These are phyloP conservation scores for Enteromius treurensis DNA, from an alignment of 2,797 vertebrate species.

Conservation along the genomic window DNA sequence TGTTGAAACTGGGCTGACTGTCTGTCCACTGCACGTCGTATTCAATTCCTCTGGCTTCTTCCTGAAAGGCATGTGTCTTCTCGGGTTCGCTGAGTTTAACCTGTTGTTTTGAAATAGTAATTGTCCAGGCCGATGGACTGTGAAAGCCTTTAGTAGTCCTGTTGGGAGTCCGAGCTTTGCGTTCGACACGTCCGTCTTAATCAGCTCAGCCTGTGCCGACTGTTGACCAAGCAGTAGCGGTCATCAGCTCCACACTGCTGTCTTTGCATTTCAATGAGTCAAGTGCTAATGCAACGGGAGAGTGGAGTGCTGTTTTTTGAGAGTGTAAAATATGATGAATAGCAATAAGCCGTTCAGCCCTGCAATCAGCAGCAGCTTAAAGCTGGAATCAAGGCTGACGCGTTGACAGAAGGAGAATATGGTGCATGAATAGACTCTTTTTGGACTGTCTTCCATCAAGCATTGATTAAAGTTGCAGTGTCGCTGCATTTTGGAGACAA, in stretches of 20 bases:
- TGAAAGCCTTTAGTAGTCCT: constrained; percentile 14
- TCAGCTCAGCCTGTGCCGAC: constrained; percentile 49
- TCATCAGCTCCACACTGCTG: constrained; percentile 39
- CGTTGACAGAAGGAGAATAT: neutral
- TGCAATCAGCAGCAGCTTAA: constrained; percentile 57
- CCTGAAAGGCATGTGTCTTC: constrained; percentile 21
- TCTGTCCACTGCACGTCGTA: neutral
- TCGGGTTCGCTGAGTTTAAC: constrained; percentile 6
- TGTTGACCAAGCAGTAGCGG: constrained; percentile 54
- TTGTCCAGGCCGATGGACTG: constrained; percentile 36
- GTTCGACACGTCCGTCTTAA: constrained; percentile 46
- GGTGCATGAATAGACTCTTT: constrained; percentile 31
- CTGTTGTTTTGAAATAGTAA: constrained; percentile 33
- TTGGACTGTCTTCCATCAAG: constrained; percentile 23
- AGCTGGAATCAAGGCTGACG: constrained; percentile 28
- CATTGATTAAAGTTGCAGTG: constrained; percentile 53
- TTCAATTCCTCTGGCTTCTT: constrained; percentile 1
- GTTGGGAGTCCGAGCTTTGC: constrained; percentile 10
- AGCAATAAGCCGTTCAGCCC: constrained; percentile 48
- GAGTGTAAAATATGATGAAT: constrained; percentile 57
- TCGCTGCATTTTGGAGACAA: constrained; percentile 4
- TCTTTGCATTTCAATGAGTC: constrained; percentile 47
- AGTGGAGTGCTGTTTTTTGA: neutral
- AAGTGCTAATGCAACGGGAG: constrained; percentile 29
- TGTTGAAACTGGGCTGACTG: neutral